Conservation (phyloP, 1,140 invertebrate genomes). For the Listronotus bonariensis region DNA sequence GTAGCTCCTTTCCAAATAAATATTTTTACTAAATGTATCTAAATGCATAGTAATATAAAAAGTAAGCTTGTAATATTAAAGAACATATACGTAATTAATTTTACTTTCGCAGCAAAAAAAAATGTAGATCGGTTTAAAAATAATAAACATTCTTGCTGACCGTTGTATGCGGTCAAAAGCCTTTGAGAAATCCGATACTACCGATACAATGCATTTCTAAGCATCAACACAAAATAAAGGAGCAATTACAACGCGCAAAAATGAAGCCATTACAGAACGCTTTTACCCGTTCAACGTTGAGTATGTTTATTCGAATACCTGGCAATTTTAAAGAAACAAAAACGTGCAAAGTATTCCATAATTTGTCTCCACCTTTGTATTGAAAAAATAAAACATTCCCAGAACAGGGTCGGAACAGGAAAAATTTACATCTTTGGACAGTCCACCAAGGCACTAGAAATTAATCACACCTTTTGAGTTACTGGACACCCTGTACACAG, state of each 20-base stretch:
- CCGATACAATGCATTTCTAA: slow-evolving; percentile 2
- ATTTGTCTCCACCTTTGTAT: slow-evolving; percentile 14
- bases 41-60: too few relatives aligned
- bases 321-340: slow-evolving; percentile 11
- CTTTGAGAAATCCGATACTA: slow-evolving; percentile 3
- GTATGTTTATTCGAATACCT: slow-evolving; percentile 8
- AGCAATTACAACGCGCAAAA: slow-evolving; percentile 11
- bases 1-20: too few relatives aligned
- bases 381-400: slow-evolving; percentile 21
- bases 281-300: slow-evolving; percentile 5
- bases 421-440: too few relatives aligned
- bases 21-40: too few relatives aligned
- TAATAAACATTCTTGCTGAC: too few relatives aligned
- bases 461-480: too few relatives aligned
- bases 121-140: too few relatives aligned
- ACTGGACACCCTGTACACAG: too few relatives aligned
- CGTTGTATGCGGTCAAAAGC: slow-evolving; percentile 5
- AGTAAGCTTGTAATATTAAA: too few relatives aligned
- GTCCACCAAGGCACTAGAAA: too few relatives aligned
- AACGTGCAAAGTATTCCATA: slow-evolving; percentile 12
- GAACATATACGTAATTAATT: too few relatives aligned
- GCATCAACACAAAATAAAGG: not conserved
- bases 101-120: too few relatives aligned
- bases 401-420: not conserved
- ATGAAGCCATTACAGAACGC: slow-evolving; percentile 7